Base-by-base conservation (phyloP, 2,113 vertebrate species). In the Varanus salvator region DNA sequence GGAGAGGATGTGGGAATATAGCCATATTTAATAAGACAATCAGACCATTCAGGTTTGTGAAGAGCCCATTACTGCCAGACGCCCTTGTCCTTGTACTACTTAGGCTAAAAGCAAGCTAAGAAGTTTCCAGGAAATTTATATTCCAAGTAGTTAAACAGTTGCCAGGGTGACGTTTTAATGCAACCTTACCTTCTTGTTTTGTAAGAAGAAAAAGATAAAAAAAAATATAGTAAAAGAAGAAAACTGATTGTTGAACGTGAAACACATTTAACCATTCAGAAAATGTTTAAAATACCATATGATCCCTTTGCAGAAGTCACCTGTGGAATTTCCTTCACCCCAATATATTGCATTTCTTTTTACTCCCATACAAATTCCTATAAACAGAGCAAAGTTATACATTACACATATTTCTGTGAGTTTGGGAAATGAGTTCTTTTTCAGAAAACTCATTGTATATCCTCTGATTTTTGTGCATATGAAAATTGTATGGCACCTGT, bases 21-120 rank as follows among this genome's bases (percentile, higher is more conserved):
- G 57, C 19, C 12, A 60, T 60, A 85, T 89, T 72, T 87, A 89
- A 83, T 15, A 89, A 85, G 50, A 90, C 72, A 89, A 72, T 89
- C 27, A 87, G 71, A 91, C 83, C 25, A 69, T 15, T 77, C 74
- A 75, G 60, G 48, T 8, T 78, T 77, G 23, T 19, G 0, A 82
- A 17, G 74, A 81, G 15, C 64, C 68, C 5, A 71, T 88, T 48
- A 57, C 27, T 80, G 52, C 54, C 57, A 34, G 60, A 17, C 78
- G 34, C 50, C n/a, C 3, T 90, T 25, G 60, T 85, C 54, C 31
- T 86, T 89, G 17, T 4, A 74, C 17, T 7, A 27, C 66, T 84
- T 85, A 52, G 2, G 8, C 25, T 38, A 84, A 44, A 83, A 23
- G n/a, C 50, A 83, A 60, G 69, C 2, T 17, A 27, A 64, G 29